Evolutionary conservation across 2,888 invertebrate genomes (phyloP).

Genomic region (Torymus tubicola): DNA sequence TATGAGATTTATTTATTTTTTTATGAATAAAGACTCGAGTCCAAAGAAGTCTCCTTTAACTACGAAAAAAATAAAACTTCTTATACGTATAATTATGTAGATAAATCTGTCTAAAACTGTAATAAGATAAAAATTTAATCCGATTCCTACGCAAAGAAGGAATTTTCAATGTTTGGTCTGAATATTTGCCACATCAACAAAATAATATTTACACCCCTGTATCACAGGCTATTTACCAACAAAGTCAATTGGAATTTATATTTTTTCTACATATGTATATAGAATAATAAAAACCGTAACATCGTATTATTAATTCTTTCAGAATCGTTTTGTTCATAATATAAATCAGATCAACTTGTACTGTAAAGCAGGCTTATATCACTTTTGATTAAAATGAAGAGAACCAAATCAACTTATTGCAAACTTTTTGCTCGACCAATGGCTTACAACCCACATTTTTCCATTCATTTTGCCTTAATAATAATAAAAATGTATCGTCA

Average conservation of each 20-base stretch:
- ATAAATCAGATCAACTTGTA: conserved; percentile 44
- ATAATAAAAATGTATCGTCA: conserved; percentile 50
- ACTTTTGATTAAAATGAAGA: conserved; percentile 40
- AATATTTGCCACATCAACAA: conserved; percentile 59
- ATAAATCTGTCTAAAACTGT: conserved; percentile 42
- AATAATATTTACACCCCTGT: conserved; percentile 68
- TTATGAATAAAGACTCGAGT: conserved; percentile 40
- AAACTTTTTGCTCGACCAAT: conserved; percentile 31
- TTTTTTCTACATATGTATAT: conserved; percentile 33
- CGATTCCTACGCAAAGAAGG: conserved; percentile 61
- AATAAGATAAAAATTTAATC: conserved; percentile 54
- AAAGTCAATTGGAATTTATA: conserved; percentile 58
- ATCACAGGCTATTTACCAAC: conserved; percentile 62
- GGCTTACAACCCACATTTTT: conserved; percentile 38
- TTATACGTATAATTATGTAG: conserved; percentile 36
- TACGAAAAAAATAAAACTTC: conserved; percentile 42
- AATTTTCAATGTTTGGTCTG: conserved; percentile 59
- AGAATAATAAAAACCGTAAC: conserved; percentile 6
- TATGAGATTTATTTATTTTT: conserved; percentile 39
- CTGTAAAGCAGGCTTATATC: conserved; percentile 46
- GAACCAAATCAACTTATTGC: conserved; percentile 12
- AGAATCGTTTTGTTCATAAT: conserved; percentile 30
- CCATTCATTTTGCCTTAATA: conserved; percentile 16
- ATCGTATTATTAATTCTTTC: conserved; percentile 19
- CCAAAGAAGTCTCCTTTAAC: conserved; percentile 22